Evolutionary conservation across 2,113 vertebrate species (phyloP), one percentile per base, ranked within the genome.

Genomic region (Ochotona curzoniae): DNA sequence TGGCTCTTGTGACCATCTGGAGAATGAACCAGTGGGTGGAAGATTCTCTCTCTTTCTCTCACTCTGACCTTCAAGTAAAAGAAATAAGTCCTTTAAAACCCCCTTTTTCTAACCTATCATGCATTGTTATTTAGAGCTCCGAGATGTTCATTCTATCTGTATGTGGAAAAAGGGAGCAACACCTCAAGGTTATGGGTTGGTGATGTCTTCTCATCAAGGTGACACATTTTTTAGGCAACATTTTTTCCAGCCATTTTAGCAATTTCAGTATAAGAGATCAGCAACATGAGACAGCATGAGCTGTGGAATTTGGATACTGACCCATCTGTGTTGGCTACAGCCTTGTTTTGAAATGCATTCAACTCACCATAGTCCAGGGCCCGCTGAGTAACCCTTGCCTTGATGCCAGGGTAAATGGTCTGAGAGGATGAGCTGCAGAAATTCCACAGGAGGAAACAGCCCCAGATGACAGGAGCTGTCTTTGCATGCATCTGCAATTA

Each of bases 291-390:
- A 51, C 11, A 21, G 26, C 11, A 20, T 26, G 61, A 85, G 32
- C 49, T 63, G 20, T 60, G 78, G 49, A 10, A 7, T 57, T 75
- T 86, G 64, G 9, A 38, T 54, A 70, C 14, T 73, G 83, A 71
- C 25, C 32, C 17, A 63, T 9, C 30, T 8, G 17, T 54, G 7
- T 18, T 10, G 6, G 14, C 14, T 57, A 1, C 5, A 80, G 38
- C 35, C 17, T 76, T 21, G 30, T 69, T 87, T 75, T 44, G 89
- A n/a, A 93, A 63, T 71, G 61, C 14, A 49, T 57, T 9, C 49
- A 25, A 89, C 96, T 97, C 69, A 97, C 97, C 97, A 60, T 96
- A 97, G 94, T 97, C 94, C 81, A 97, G 93, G 23, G 94, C 95
- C 61, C 69, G 86, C 87, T 96, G 97, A 80, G 97, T 97, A 71